Evolutionary conservation across 1,140 invertebrate genomes (phyloP), one percentile per base, ranked within the genome.

Genomic region (Eumaeus atala): DNA sequence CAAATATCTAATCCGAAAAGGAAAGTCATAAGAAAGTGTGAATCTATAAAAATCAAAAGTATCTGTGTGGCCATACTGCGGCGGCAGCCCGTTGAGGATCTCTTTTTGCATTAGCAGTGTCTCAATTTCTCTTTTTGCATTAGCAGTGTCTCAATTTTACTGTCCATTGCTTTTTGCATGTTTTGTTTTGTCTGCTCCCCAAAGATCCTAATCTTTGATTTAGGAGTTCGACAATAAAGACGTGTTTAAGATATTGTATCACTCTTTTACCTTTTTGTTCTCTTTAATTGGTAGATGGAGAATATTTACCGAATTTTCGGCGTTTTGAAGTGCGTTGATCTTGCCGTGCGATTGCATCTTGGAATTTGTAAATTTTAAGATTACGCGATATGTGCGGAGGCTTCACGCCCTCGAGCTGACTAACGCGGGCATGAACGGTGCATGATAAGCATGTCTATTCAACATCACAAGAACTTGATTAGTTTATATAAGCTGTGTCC

Each of bases 141-240:
- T 80, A 77, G 74, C 75, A 70, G 76, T 77, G 80, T 77, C 67
- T 74, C 66, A 77, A 77, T 80, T 81, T 77, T 73, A 74, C 66
- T 72, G 67, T 74, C 55, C 58, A 67, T 60, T 61, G 62, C 48
- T 66, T 76, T 67, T 66, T 71, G 60, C 52, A 56, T 54, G 66
- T 77, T 71, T 74, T 77, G 61, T 72, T 70, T 59, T 69, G 76
- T 74, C 71, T 77, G 72, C 68, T 56, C 56, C 56, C 57, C 51
- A 58, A 56, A 72, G 76, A 79, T 75, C 66, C 59, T 72, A 67
- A 77, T 77, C 72, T 75, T 74, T 77, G 72, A 77, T 77, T 77
- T 80, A 76, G 65, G 64, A 67, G 62, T 53, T 64, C 60, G 54
- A 50, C 65, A 67, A 75, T 76, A 64, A 63, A 62, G 66, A 68